Evolutionary conservation across 2,888 invertebrate genomes (phyloP).

Genomic region (Agrochola macilenta): DNA sequence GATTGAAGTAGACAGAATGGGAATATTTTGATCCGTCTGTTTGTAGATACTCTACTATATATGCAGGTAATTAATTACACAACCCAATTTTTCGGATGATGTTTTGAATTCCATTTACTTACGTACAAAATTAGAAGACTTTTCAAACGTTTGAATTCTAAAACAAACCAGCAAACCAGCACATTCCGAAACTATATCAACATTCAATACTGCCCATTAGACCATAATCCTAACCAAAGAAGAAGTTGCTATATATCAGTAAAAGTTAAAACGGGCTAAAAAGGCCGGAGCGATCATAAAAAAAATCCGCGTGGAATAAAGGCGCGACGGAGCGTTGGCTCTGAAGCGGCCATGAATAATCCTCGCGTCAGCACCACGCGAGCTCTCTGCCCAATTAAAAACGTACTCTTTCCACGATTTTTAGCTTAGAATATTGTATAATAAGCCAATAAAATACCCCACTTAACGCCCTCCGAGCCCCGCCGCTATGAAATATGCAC

Average conservation of each 20-base stretch:
- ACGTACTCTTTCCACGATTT: slow-evolving; percentile 90
- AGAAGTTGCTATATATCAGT: slow-evolving; percentile 68
- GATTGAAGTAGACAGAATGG: slow-evolving; percentile 52
- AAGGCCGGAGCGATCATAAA: slow-evolving; percentile 76
- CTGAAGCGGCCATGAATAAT: slow-evolving; percentile 90
- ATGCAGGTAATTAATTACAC: slow-evolving; percentile 3
- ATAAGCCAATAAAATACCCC: slow-evolving; percentile 91
- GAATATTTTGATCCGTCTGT: slow-evolving; percentile 42
- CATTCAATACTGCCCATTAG: slow-evolving; percentile 51
- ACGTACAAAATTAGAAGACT: too few relatives aligned
- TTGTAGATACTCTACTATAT: slow-evolving; percentile 3
- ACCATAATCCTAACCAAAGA: slow-evolving; percentile 39
- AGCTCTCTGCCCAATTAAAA: slow-evolving; percentile 89
- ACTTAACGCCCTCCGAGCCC: slow-evolving; percentile 87
- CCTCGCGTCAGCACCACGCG: slow-evolving; percentile 88
- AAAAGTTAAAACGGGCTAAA: slow-evolving; percentile 72
- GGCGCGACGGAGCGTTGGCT: slow-evolving; percentile 84
- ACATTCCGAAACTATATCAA: slow-evolving; percentile 21
- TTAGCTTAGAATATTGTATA: slow-evolving; percentile 91
- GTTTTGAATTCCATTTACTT: background rate
- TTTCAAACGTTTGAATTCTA: background rate
- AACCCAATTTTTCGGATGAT: background rate
- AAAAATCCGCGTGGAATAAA: slow-evolving; percentile 78
- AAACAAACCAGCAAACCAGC: slow-evolving; percentile 26
- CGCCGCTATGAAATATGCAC: slow-evolving; percentile 88